Base-by-base conservation (phyloP, 2,797 vertebrate genomes). In the Scleropages formosus region DNA sequence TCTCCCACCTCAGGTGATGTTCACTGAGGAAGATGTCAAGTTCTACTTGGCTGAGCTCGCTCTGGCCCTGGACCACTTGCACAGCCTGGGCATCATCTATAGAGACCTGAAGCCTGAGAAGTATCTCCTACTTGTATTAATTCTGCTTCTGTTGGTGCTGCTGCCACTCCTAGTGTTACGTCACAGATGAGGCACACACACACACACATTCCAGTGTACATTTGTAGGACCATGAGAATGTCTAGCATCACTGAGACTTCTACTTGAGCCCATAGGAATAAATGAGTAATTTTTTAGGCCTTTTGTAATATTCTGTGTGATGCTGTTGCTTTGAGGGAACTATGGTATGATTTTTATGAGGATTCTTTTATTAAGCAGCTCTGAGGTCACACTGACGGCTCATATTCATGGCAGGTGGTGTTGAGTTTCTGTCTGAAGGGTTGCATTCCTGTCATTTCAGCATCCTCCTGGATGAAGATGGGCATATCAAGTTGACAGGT, bases 401-500 rank as follows among this genome's bases (percentile, higher is more conserved):
- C 39, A 39, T 39, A 39, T 39, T 58, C 18, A 58, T n/a, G 22
- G 60, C 9, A 18, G n/a, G 46, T 76, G 47, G 66, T 70, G 56
- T 60, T 18, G 58, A 24, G 27, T 72, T 65, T 68, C 58, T 59
- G 44, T 64, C 53, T 82, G 75, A 81, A 72, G 59, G 63, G 61
- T 16, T 76, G 20, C n/a, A 0, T 83, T 68, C 87, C 20, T 89
- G 66, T 86, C 15, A 74, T 93, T 93, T 84, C 89, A 98, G 97
- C 88, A 98, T 98, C 88, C 93, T 98, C 80, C 94, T 98, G 66
- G 96, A 98, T 85, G 96, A 98, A 84, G 95, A 98, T 56, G 97
- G 97, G 78, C 97, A 98, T 91, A 98, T 98, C 88, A 98, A 98
- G 90, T 90, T 98, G 89, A 98, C 97, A 72, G 96, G 97, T 98